phyloP scores from a whole-genome alignment of 2,113 vertebrate genomes.

The Petromus typicus region DNA sequence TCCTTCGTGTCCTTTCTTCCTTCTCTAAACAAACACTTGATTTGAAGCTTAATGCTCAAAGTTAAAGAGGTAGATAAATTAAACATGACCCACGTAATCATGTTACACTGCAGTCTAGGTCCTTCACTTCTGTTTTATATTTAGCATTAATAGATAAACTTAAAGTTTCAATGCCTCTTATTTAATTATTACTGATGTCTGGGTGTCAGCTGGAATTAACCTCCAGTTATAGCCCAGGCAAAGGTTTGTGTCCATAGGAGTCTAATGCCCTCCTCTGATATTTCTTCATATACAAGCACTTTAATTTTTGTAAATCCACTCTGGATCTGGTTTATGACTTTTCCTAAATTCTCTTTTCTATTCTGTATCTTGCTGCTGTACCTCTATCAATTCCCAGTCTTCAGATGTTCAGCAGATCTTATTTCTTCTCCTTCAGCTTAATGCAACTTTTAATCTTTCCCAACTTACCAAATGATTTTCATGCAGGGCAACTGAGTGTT shows the following conservation, averaged over 20 bases:
- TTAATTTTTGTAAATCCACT: conserved; percentile 36
- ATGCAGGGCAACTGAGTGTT: background rate
- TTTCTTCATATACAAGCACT: background rate
- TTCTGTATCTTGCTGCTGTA: background rate
- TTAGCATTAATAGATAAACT: background rate
- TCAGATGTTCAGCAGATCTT: background rate
- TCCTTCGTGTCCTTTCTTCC: background rate
- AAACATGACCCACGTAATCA: background rate
- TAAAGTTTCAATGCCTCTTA: conserved; percentile 38
- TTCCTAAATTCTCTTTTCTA: background rate
- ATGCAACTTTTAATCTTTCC: background rate
- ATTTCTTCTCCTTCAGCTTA: background rate
- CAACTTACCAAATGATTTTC: background rate
- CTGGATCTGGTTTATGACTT: background rate
- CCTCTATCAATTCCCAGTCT: background rate
- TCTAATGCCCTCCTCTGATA: background rate
- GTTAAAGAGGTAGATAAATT: background rate
- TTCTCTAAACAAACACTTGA: conserved; percentile 6
- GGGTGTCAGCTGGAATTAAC: conserved; percentile 36
- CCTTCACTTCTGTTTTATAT: background rate
- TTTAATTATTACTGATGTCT: conserved; percentile 31
- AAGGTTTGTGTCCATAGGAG: background rate
- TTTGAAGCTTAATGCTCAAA: background rate
- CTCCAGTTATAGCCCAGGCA: background rate
- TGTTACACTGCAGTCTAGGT: background rate